Conservation (phyloP, 1,140 invertebrate species). For the Drosophila watanabei region DNA sequence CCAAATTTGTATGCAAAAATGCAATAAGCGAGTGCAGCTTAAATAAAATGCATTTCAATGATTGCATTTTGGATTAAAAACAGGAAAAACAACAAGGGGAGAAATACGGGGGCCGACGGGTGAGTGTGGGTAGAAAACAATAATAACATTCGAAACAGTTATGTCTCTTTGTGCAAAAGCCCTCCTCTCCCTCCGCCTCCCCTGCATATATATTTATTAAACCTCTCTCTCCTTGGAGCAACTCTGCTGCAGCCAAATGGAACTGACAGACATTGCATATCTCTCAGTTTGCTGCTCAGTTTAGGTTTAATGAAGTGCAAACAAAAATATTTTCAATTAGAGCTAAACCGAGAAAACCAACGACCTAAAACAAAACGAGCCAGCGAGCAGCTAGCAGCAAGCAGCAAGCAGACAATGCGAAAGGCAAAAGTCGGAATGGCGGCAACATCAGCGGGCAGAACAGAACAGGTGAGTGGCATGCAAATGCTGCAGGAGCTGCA, state of each 20-base stretch:
- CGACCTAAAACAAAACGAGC: conserved; percentile 29
- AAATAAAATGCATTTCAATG: conserved; percentile 83
- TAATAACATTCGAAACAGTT: conserved; percentile 18
- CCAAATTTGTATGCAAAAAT: conserved; percentile 80
- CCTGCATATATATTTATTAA: conserved; percentile 55
- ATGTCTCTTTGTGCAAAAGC: conserved; percentile 27
- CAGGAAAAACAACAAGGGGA: conserved; percentile 39
- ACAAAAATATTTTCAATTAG: conserved; percentile 81
- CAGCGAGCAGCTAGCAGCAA: conserved; percentile 5
- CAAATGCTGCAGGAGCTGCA: conserved; percentile 70
- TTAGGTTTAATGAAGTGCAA: conserved; percentile 80
- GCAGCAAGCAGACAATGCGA: conserved; percentile 32
- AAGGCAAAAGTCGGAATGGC: conserved; percentile 23
- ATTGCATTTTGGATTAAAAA: conserved; percentile 80
- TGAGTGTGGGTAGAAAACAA: background rate
- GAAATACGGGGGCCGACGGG: background rate
- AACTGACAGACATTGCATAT: conserved; percentile 44
- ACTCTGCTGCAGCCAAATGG: conserved; percentile 19
- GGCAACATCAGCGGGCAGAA: conserved; percentile 8
- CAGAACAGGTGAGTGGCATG: conserved; percentile 73
- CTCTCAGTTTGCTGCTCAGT: conserved; percentile 39
- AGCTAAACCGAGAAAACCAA: conserved; percentile 38
- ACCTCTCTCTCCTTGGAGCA: conserved; percentile 8
- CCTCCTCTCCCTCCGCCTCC: background rate
- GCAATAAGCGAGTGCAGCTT: conserved; percentile 77